Percentiles rank a stretch among this genome's conserved stretches.
These are phyloP conservation scores for Varroa destructor DNA, from an alignment of 1,140 invertebrate genomes.

Conservation along the genomic window DNA sequence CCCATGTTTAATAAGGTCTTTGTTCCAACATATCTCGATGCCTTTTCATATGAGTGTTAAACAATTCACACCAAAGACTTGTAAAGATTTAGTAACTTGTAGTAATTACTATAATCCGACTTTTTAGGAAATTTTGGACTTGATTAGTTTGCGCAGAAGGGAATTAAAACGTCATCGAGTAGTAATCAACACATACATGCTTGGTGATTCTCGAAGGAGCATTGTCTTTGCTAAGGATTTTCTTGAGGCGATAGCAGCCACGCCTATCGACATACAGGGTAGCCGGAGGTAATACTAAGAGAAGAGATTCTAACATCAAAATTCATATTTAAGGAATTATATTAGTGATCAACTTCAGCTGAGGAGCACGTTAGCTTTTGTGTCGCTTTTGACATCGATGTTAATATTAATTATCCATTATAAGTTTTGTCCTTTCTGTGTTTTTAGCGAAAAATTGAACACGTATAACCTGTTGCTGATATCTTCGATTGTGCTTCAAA, in stretches of 20 bases:
- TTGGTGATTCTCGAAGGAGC: conserved; percentile 12
- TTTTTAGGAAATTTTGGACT: conserved; percentile 14
- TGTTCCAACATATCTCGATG: too few species aligned
- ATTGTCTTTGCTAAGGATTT: conserved; percentile 24
- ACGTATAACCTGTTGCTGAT: too few species aligned
- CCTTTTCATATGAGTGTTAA: too few species aligned
- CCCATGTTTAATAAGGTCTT: too few species aligned
- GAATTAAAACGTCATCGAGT: conserved; percentile 15
- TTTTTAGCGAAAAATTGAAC: too few species aligned
- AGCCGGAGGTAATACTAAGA: conserved; percentile 1
- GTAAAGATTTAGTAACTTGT: not conserved
- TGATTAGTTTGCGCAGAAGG: not conserved
- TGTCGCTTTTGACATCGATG: too few species aligned
- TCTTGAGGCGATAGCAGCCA: conserved; percentile 16
- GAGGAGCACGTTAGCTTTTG: too few species aligned
- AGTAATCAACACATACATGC: conserved; percentile 21
- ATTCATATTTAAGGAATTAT: not conserved
- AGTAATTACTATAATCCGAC: not conserved
- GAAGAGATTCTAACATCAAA: not conserved
- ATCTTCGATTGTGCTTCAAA: too few species aligned
- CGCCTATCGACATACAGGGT: conserved; percentile 4
- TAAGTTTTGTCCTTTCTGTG: too few species aligned
- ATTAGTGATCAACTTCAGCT: too few species aligned
- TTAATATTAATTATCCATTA: too few species aligned
- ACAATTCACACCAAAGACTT: not conserved